These are phyloP conservation scores for Semicossyphus pulcher DNA, from an alignment of 2,113 vertebrate genomes.

Conservation along the genomic window DNA sequence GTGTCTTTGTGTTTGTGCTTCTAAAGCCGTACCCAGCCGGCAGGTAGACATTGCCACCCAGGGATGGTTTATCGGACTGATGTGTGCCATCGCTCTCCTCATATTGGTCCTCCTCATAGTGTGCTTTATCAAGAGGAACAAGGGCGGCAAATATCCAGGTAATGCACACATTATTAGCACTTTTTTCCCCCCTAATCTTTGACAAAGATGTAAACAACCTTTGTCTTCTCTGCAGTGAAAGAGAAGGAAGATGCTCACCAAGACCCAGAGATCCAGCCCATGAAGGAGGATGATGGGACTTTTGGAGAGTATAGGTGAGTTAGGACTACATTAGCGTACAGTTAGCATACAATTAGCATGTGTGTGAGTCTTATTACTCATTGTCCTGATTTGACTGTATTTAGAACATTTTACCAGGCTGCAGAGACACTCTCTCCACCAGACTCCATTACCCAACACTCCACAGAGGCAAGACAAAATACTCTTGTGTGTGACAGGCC, in stretches of 20 bases:
- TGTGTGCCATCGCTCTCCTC: conserved; percentile 97
- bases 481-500: conserved; percentile 7
- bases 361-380: not conserved
- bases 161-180: conserved; percentile 26
- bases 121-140: conserved; percentile 98
- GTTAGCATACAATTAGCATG: too few relatives aligned
- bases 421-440: conserved; percentile 59
- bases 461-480: conserved; percentile 67
- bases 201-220: not conserved
- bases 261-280: conserved; percentile 97
- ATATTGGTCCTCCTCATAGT: conserved; percentile 96
- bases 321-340: not conserved
- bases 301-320: conserved; percentile 99
- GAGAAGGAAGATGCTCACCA: conserved; percentile 98
- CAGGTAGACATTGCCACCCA: conserved; percentile 97
- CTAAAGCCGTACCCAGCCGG: conserved; percentile 89
- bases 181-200: too few relatives aligned
- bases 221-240: conserved; percentile 87
- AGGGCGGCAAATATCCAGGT: conserved; percentile 99
- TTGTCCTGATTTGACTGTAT: conserved; percentile 43
- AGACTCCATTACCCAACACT: conserved; percentile 65
- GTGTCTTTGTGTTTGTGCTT: conserved; percentile 59
- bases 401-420: conserved; percentile 69
- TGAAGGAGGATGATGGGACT: conserved; percentile 98
- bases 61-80: conserved; percentile 98